Evolutionary conservation across 2,113 vertebrate species (phyloP), one percentile per base, ranked within the genome.

Genomic region (Cephalopterus ornatus): DNA sequence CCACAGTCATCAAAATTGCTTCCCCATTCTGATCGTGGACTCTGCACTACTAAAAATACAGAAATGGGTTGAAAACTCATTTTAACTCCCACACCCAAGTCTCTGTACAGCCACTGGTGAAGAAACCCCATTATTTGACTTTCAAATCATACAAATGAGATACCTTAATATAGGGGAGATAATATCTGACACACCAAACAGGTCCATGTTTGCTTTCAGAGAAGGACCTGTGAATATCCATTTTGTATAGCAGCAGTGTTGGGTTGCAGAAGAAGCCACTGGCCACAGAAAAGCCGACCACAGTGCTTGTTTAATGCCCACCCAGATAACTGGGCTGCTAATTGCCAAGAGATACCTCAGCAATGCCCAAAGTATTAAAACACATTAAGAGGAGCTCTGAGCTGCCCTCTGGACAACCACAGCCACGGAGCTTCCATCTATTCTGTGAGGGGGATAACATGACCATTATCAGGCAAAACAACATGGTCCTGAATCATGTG

Each of bases 101-200:
- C 39, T 81, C 66, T 16, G 5, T 28, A 78, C 16, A 85, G 49
- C 44, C 41, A 71, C 21, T 55, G 67, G 28, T 77, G 50, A 30
- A 66, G 73, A 21, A 37, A 53, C 0, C 30, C 11, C 39, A 73
- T 23, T 52, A 62, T 80, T 49, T 95, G 79, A 86, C 78, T 89
- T 89, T 63, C 59, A 86, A 95, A 91, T 84, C 65, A 93, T 93
- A 81, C 50, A 73, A 70, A 86, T 66, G 22, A 89, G 61, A 62
- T 46, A 50, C 3, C 4, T 35, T 55, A 61, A 81, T 39, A 84
- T 3, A 65, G 52, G 6, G 11, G 17, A 83, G 52, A 67, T 52
- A 16, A 30, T 12, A 75, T 71, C 11, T 59, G 55, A 84, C 88
- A 78, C 30, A 35, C 55, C 61, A 46, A 50, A 73, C 35, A 66